Conservation (phyloP, 2,113 vertebrate genomes). For the Ictalurus punctatus region DNA sequence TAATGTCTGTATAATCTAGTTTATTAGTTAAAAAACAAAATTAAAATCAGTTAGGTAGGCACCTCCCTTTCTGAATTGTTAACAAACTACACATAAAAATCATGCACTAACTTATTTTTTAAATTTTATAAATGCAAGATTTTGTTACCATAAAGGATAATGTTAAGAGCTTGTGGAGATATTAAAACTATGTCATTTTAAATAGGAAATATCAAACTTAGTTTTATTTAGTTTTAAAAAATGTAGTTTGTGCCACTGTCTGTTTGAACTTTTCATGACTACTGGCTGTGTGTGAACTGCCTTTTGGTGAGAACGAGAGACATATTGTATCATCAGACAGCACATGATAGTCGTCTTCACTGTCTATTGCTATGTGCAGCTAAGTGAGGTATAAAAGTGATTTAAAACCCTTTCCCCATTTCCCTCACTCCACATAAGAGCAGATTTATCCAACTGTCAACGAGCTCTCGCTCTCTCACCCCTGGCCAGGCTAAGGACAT, state of each 20-base stretch:
- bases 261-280: not conserved
- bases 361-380: not conserved
- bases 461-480: not conserved
- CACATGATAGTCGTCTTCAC: not conserved
- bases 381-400: slow-evolving; percentile 25
- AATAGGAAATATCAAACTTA: not conserved
- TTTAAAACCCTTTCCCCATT: not conserved
- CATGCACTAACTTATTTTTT: not conserved
- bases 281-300: not conserved
- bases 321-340: not conserved
- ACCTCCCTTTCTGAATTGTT: not conserved
- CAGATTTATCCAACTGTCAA: slow-evolving; percentile 29
- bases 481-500: slow-evolving; percentile 20
- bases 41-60: not conserved
- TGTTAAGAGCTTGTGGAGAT: not conserved
- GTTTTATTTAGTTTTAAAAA: not conserved
- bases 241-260: not conserved
- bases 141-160: not conserved
- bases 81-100: not conserved
- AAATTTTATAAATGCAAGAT: not conserved
- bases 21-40: not conserved
- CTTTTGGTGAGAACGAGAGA: not conserved
- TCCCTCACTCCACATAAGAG: slow-evolving; percentile 4
- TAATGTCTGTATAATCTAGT: no score
- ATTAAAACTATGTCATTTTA: not conserved